Base-by-base conservation (phyloP, 92 coral and sea anemone genomes). In the Parazoanthus swiftii region DNA sequence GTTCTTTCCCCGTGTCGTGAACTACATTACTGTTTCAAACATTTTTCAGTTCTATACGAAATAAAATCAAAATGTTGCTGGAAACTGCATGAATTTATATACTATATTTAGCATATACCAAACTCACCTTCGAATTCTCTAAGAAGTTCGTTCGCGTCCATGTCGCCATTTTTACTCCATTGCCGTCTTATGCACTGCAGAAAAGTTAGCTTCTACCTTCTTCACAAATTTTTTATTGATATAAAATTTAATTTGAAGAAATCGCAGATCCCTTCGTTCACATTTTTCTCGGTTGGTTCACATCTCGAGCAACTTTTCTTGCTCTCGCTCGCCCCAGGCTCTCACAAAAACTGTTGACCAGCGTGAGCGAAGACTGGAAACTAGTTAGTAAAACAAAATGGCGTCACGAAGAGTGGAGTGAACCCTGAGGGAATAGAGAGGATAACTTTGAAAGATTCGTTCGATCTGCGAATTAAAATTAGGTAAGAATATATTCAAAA, bases 141-240 rank as follows among this genome's bases (percentile, higher is more conserved):
- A n/a, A 68, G 75, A 39, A 36, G 37, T 74, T 63, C 72, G 38
- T 84, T 84, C 56, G 87, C 78, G 87, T 84, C 87, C 87, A 84
- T 84, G 38, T 84, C 87, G 87, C 87, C 87, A 84, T 84, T 84
- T 84, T 23, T 29, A 84, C 42, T 84, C 87, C 87, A 84, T 84
- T 56, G 70, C 79, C 78, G 71, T 84, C 66, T 84, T 48, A 70
- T 66, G 25, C 59, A 56, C 26, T 84, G 38, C 20, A 33, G 68
- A 26, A 35, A 43, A 48, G 14, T 42, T 51, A n/a, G 50, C 63
- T 33, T 29, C 18, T 71, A 84, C 50, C 46, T 58, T 14, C 50
- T 11, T 16, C 20, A 33, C 78, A 83, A 83, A 68, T 25, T 2
- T 4, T 38, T 83, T 56, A 70, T 70, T 71, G 23, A 79, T 9